These are phyloP conservation scores for Podotricha telesiphe DNA, from an alignment of 2,888 invertebrate genomes.

Conservation along the genomic window DNA sequence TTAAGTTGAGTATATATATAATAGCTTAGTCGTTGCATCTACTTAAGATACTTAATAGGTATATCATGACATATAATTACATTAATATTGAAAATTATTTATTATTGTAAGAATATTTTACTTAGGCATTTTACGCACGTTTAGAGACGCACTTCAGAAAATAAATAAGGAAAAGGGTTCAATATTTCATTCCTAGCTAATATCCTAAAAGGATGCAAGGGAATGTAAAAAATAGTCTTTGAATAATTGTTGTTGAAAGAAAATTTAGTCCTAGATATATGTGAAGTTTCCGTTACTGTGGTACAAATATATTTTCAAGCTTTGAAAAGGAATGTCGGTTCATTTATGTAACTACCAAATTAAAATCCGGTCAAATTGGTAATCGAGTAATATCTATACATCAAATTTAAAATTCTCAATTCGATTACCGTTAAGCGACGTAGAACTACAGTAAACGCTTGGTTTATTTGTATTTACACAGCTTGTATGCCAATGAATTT, in stretches of 20 bases:
- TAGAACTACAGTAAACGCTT: neutral
- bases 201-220: conserved; percentile 62
- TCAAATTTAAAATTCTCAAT: neutral
- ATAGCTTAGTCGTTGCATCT: too few species aligned
- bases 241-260: neutral
- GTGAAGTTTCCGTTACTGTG: neutral
- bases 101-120: neutral
- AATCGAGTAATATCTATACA: too few species aligned
- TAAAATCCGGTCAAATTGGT: too few species aligned
- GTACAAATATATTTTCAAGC: neutral
- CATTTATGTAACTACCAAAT: too few species aligned
- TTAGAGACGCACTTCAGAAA: conserved; percentile 58
- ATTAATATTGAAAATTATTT: conserved; percentile 2
- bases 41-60: too few species aligned
- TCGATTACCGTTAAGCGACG: neutral
- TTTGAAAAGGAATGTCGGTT: neutral
- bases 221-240: conserved; percentile 11
- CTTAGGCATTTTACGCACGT: conserved; percentile 65
- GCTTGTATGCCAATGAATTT: conserved; percentile 1
- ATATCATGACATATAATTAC: neutral
- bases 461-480: neutral
- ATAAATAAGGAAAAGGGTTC: conserved; percentile 72
- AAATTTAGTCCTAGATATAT: neutral
- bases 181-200: conserved; percentile 75
- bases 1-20: too few species aligned